phyloP scores from a whole-genome alignment of 2,113 vertebrate genomes.

The Syngnathus floridae region DNA sequence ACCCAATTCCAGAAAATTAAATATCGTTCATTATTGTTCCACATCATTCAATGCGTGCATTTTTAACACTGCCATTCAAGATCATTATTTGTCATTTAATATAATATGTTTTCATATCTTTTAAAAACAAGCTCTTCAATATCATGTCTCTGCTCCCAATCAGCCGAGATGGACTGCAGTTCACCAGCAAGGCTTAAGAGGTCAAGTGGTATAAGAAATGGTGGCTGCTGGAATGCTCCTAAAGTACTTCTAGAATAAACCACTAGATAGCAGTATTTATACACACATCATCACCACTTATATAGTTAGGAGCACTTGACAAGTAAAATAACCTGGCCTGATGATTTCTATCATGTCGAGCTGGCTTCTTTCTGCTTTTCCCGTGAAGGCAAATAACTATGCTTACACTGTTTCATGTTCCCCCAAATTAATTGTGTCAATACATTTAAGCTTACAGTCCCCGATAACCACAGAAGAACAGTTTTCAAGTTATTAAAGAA shows the following conservation, averaged over 20 bases:
- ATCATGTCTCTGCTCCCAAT: background rate
- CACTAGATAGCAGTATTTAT: conserved; percentile 3
- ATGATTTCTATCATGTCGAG: no score
- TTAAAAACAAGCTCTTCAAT: background rate
- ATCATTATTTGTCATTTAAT: no score
- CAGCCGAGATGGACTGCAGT: background rate
- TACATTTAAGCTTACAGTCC: background rate
- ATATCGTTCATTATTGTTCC: no score
- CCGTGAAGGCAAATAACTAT: background rate
- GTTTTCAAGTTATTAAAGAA: background rate
- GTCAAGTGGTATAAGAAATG: background rate
- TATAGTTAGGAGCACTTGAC: background rate
- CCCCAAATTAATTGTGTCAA: background rate
- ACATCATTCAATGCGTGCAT: no score
- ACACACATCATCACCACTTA: background rate
- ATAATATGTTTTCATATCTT: background rate
- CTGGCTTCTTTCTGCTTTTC: background rate
- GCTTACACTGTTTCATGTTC: background rate
- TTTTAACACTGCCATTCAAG: no score
- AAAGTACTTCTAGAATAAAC: background rate
- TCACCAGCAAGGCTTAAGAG: no score
- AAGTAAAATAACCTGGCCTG: background rate
- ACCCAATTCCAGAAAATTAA: no score
- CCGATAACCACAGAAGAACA: background rate
- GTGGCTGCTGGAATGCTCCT: background rate